Conservation (phyloP, 2,797 vertebrate genomes). For the Leptodactylus fallax region DNA sequence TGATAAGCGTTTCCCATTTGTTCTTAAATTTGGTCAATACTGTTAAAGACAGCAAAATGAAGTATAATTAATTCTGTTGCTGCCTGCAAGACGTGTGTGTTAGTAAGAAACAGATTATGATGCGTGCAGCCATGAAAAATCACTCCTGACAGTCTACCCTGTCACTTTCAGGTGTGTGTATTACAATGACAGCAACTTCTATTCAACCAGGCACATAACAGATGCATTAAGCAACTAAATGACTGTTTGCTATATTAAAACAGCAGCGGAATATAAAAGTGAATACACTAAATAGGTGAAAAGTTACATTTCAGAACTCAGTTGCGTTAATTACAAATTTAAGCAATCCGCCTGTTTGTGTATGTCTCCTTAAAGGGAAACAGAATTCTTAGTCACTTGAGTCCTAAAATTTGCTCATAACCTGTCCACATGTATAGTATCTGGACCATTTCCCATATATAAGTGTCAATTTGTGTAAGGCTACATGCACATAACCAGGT, state of each 20-base stretch:
- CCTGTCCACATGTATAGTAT: no score
- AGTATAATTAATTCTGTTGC: constrained; percentile 88
- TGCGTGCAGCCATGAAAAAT: constrained; percentile 73
- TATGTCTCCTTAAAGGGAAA: neutral
- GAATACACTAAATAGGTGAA: constrained; percentile 4
- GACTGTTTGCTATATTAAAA: constrained; percentile 45
- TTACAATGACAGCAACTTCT: constrained; percentile 54
- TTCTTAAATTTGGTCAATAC: constrained; percentile 90
- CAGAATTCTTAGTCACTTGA: neutral
- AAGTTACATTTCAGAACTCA: neutral
- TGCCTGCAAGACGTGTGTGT: constrained; percentile 77
- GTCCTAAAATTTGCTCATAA: no score
- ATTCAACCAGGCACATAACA: constrained; percentile 52
- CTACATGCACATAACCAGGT: no score
- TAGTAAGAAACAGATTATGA: constrained; percentile 78
- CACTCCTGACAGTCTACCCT: constrained; percentile 71
- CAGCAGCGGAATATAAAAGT: constrained; percentile 19
- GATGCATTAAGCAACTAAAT: constrained; percentile 53
- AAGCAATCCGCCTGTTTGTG: neutral
- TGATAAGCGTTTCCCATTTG: constrained; percentile 89
- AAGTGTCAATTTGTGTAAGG: no score
- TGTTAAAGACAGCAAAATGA: constrained; percentile 89
- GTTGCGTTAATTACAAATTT: neutral
- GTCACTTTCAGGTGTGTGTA: constrained; percentile 61
- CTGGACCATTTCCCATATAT: no score